phyloP scores from a whole-genome alignment of 2,113 vertebrate genomes.

The Corythaixoides concolor region DNA sequence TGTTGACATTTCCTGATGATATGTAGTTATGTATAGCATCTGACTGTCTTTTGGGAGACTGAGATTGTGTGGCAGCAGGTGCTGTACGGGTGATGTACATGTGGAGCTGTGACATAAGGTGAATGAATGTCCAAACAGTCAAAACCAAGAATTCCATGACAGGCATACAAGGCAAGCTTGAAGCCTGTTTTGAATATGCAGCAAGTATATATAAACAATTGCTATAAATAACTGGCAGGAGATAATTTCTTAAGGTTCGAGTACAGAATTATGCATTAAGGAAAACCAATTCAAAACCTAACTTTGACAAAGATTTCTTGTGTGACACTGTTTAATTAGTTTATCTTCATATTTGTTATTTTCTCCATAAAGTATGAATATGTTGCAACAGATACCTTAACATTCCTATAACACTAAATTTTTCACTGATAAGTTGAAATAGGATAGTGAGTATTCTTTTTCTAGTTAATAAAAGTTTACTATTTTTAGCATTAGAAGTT shows the following conservation, averaged over 20 bases:
- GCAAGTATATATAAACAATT: not conserved
- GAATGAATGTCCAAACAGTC: not conserved
- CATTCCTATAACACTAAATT: not conserved
- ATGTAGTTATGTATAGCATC: not conserved
- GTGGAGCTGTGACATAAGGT: not conserved
- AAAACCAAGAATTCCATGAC: not conserved
- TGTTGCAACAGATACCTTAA: not conserved
- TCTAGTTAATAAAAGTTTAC: not conserved
- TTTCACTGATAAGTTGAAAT: not conserved
- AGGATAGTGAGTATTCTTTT: not conserved
- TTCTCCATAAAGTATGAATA: not conserved
- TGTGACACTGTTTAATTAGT: rapidly evolving
- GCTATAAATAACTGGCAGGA: not conserved
- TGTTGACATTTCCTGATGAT: not conserved
- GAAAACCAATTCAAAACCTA: not conserved
- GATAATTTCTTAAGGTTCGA: not conserved
- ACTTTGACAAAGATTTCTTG: not conserved
- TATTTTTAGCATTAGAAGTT: not conserved
- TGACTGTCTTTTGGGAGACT: not conserved
- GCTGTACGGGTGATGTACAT: not conserved
- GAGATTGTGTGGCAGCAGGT: not conserved
- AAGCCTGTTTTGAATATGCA: not conserved
- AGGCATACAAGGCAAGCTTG: not conserved
- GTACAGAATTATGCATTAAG: not conserved
- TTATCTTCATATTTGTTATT: not conserved